A percentile compares a stretch with the other conserved stretches of the same genome.
These are phyloP conservation scores for Oryzias celebensis DNA, from an alignment of 2,113 vertebrate species.

Conservation along the genomic window DNA sequence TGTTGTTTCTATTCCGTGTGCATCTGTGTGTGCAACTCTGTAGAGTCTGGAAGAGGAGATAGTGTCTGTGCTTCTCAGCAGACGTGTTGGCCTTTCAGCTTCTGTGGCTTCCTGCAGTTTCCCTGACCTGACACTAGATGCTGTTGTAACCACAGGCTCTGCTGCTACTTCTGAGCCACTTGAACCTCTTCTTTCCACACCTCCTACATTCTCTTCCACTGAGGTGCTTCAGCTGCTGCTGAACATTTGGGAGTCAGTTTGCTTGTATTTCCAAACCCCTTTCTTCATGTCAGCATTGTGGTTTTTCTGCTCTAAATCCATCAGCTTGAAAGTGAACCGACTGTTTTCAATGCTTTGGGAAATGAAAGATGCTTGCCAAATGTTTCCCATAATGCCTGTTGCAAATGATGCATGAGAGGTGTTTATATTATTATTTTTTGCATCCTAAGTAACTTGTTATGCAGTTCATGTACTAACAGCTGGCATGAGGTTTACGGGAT, in stretches of 20 bases:
- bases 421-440: not conserved
- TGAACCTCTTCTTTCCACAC: slow-evolving; percentile 53
- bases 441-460: slow-evolving; percentile 13
- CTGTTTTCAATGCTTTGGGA: not conserved
- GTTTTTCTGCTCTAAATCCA: not conserved
- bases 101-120: slow-evolving; percentile 70
- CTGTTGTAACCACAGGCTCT: slow-evolving; percentile 66
- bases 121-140: slow-evolving; percentile 82
- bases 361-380: slow-evolving; percentile 17
- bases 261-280: slow-evolving; percentile 1
- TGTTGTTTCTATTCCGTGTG: slow-evolving; percentile 8
- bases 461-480: slow-evolving; percentile 17
- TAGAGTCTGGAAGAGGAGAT: slow-evolving; percentile 95
- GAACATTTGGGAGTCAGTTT: slow-evolving; percentile 24
- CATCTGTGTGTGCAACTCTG: slow-evolving; percentile 43
- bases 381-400: slow-evolving; percentile 24
- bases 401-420: slow-evolving; percentile 37
- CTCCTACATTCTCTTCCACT: slow-evolving; percentile 60
- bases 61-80: slow-evolving; percentile 87
- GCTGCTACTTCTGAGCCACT: slow-evolving; percentile 16
- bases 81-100: slow-evolving; percentile 71
- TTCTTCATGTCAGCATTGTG: not conserved
- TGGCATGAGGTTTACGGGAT: slow-evolving; percentile 4
- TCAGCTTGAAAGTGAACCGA: slow-evolving; percentile 21
- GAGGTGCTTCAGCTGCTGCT: slow-evolving; percentile 79